A percentile compares a stretch with the other conserved stretches of the same genome.
These are phyloP conservation scores for Brassicogethes aeneus DNA, from an alignment of 2,888 invertebrate genomes.

Conservation along the genomic window DNA sequence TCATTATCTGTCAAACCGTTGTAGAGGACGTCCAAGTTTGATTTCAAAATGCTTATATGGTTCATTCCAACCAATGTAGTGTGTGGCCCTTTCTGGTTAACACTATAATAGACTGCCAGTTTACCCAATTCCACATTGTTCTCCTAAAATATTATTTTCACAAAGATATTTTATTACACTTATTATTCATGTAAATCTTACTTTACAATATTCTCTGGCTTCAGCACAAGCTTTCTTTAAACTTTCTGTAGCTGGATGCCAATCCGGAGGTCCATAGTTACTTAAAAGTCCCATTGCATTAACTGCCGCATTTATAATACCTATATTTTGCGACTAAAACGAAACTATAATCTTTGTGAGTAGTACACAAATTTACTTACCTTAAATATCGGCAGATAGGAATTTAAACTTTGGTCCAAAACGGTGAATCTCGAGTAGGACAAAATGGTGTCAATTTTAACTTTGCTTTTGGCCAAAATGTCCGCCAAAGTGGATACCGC, in stretches of 20 bases:
- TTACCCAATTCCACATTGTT: conserved; percentile 59
- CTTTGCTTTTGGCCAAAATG: conserved; percentile 52
- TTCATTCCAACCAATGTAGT: conserved; percentile 74
- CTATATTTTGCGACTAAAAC: conserved; percentile 57
- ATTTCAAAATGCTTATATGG: conserved; percentile 49
- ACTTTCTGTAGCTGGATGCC: conserved; percentile 70
- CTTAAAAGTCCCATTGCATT: conserved; percentile 78
- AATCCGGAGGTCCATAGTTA: conserved; percentile 60
- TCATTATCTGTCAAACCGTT: conserved; percentile 61
- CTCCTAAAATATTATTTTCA: conserved; percentile 34
- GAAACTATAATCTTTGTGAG: conserved; percentile 4
- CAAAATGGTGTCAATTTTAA: conserved; percentile 59
- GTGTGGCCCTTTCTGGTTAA: conserved; percentile 52
- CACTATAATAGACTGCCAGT: conserved; percentile 58
- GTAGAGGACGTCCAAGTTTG: conserved; percentile 54
- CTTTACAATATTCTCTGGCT: conserved; percentile 60
- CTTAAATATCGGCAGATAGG: conserved; percentile 68
- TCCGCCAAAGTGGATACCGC: conserved; percentile 68
- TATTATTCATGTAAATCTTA: conserved; percentile 31
- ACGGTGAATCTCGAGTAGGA: conserved; percentile 75
- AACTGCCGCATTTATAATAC: conserved; percentile 75
- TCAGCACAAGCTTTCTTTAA: conserved; percentile 51
- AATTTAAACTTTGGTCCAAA: conserved; percentile 65
- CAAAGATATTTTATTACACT: no score
- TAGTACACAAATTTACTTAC: no score